A percentile compares a stretch with the other conserved stretches of the same genome.
Evolutionary conservation across 2,113 vertebrate genomes (phyloP).

Genomic region (Peromyscus leucopus): DNA sequence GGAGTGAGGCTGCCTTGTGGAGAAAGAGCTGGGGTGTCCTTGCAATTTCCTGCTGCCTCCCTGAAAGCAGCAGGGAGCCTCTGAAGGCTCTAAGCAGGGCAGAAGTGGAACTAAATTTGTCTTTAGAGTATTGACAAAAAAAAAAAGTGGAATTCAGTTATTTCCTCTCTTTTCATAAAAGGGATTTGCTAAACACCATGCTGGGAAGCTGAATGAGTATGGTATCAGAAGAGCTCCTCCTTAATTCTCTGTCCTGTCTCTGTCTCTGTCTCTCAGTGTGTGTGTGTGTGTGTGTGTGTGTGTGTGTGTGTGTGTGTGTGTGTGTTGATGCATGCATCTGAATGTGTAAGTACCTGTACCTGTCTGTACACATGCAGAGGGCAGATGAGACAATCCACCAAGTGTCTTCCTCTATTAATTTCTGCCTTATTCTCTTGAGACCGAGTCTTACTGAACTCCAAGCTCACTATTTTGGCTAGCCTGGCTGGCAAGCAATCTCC

Average conservation of each 20-base stretch:
- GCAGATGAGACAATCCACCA: not conserved
- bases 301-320: not conserved
- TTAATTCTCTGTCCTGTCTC: not conserved
- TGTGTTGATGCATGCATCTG: not conserved
- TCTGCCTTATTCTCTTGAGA: not conserved
- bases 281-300: not conserved
- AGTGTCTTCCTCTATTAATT: not conserved
- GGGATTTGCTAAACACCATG: not conserved
- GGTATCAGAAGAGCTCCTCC: not conserved
- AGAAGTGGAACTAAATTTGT: not conserved
- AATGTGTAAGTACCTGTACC: not conserved
- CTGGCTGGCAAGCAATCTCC: not conserved
- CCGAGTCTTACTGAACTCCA: not conserved
- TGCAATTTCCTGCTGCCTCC: not conserved
- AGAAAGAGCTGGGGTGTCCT: rapidly evolving
- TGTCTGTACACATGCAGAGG: not conserved
- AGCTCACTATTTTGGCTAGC: not conserved
- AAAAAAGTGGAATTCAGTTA: not conserved
- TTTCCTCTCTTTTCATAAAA: not conserved
- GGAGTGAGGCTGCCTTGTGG: rapidly evolving
- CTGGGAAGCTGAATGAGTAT: not conserved
- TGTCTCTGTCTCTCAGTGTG: too few species aligned
- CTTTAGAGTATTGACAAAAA: not conserved
- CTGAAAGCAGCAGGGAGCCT: not conserved
- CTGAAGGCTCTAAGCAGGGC: not conserved